Evolutionary conservation across 2,113 vertebrate genomes (phyloP).

Genomic region (Erythrolamprus reginae): DNA sequence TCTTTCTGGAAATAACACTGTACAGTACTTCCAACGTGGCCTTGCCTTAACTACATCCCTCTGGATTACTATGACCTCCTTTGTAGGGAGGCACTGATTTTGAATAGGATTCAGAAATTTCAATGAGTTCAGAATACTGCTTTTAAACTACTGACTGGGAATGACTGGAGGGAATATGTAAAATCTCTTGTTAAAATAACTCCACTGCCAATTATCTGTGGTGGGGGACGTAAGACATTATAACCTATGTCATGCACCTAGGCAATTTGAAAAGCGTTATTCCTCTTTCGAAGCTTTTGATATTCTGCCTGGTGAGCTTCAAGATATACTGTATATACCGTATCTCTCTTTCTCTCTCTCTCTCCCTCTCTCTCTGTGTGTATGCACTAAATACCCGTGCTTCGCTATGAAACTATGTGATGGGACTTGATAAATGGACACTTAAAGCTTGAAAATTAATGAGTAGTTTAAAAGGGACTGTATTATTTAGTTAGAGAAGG

Average conservation of each 20-base stretch:
- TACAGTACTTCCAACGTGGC: neutral
- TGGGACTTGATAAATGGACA: no score
- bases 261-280: neutral
- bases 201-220: neutral
- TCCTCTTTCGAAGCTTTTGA: neutral
- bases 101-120: neutral
- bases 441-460: no score
- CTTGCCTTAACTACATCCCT: neutral
- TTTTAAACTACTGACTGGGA: neutral
- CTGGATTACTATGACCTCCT: neutral
- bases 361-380: no score
- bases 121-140: neutral
- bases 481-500: no score
- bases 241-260: neutral
- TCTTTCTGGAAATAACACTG: neutral
- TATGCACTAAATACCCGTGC: no score
- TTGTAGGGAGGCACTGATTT: neutral
- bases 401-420: no score
- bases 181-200: neutral
- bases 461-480: no score
- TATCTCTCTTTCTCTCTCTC: no score
- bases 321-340: no score
- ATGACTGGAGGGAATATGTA: neutral
- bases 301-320: neutral
- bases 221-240: neutral